Evolutionary conservation across 1,140 invertebrate genomes (phyloP), one percentile per base, ranked within the genome.

Genomic region (Neotoxoptera formosana): DNA sequence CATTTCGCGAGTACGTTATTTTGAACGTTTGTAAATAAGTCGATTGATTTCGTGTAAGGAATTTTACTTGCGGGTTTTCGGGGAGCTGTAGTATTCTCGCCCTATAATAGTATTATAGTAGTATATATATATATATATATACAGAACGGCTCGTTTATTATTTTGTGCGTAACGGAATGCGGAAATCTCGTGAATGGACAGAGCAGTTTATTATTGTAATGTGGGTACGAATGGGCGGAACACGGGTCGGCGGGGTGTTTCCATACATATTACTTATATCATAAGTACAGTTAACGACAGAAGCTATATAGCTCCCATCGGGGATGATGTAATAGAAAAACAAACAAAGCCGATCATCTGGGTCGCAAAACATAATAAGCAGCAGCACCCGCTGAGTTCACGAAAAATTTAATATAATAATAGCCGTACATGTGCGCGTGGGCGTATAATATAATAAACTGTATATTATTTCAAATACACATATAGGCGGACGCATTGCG

Each of bases 341-440:
- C 14, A 76, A 76, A 76, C 30, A 76, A 76, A 84, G 23, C 83
- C 8, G 83, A 84, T 83, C 76, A 83, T 83, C 76, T 83, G 76
- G 76, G 34, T 83, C 21, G 14, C 60, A 14, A n/a, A 76, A 36
- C 8, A 45, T 25, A 84, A 84, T 84, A 45, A 45, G 9, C 83
- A 45, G 41, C 83, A 45, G 9, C 83, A 45, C 83, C 83, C 83
- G 41, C 83, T 30, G 83, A 84, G 83, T 41, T 41, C 34, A 41
- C 23, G 83, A 45, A 41, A 84, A 41, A 30, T 8, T 6, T n/a
- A 76, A n/a, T 76, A 76, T 76, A 76, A n/a, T n/a, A n/a, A n/a
- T n/a, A 76, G 60, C 30, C 60, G 30, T 17, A 76, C 51, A 34
- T 67, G 25, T 60, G 56, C 25, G 25, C 2, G n/a, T 67, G 60